phyloP scores from a whole-genome alignment of 1,140 invertebrate species.

The Drosophila grimshawi region DNA sequence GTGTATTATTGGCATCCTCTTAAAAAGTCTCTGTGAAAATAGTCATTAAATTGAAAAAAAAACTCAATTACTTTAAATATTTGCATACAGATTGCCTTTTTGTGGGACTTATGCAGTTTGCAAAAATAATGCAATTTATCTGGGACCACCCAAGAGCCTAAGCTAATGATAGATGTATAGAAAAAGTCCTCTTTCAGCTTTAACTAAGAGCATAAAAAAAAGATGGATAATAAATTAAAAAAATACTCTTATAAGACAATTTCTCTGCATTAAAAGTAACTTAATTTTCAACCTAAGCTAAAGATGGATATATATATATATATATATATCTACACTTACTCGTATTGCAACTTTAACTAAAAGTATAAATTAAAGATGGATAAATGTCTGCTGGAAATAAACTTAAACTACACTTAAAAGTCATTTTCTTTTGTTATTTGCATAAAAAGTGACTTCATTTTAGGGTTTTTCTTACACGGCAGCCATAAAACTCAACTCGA shows the following conservation, averaged over 20 bases:
- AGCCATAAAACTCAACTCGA: conserved; percentile 26
- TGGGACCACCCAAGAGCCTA: neutral
- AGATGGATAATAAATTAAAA: too few species aligned
- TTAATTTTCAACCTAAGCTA: too few species aligned
- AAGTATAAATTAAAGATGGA: neutral
- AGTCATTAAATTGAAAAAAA: conserved; percentile 4
- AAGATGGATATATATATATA: too few species aligned
- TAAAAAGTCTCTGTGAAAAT: neutral
- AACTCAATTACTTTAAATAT: conserved; percentile 5
- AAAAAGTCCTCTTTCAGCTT: too few species aligned
- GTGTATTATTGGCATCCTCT: neutral
- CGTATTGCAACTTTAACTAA: neutral
- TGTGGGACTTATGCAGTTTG: neutral
- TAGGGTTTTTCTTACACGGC: too few species aligned
- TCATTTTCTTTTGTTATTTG: neutral
- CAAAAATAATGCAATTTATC: neutral
- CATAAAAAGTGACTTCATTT: conserved; percentile 4
- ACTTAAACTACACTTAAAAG: neutral
- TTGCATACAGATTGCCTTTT: conserved; percentile 12
- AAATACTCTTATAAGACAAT: too few species aligned
- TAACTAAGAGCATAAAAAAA: neutral
- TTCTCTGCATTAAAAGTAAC: too few species aligned
- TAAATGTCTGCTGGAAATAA: neutral
- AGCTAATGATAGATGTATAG: neutral
- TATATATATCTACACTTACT: too few species aligned